A percentile compares a stretch with the other conserved stretches of the same genome.
phyloP scores from a whole-genome alignment of 2,113 vertebrate species.

The Garra rufa region DNA sequence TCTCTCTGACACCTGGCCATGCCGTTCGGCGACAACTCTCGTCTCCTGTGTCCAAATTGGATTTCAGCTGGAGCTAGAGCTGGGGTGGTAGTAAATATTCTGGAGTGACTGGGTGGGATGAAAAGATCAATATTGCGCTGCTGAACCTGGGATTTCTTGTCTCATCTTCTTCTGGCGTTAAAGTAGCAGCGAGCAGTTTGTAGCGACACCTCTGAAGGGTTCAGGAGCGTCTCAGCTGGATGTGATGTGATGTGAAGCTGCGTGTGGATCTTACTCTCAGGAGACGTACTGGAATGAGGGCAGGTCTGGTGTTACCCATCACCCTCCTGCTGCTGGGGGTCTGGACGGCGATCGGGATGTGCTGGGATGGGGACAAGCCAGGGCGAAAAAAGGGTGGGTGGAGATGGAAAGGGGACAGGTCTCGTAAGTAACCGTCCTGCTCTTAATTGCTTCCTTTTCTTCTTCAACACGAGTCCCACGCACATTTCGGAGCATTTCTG shows the following conservation, averaged over 20 bases:
- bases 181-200: constrained; percentile 52
- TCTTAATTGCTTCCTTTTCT: not conserved
- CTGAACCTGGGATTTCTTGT: constrained; percentile 52
- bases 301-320: constrained; percentile 69
- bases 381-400: constrained; percentile 83
- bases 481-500: not conserved
- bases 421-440: constrained; percentile 85
- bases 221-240: not conserved
- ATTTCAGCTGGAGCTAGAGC: constrained; percentile 25
- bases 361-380: constrained; percentile 72
- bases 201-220: not conserved
- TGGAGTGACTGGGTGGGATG: constrained; percentile 4
- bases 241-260: constrained; percentile 53
- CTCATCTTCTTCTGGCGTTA: constrained; percentile 60
- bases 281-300: constrained; percentile 78
- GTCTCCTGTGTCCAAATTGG: constrained; percentile 28
- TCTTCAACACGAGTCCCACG: not conserved
- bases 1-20: constrained; percentile 67
- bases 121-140: constrained; percentile 59
- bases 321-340: constrained; percentile 77
- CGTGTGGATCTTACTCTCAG: constrained; percentile 49
- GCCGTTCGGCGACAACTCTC: constrained; percentile 52
- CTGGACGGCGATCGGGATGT: constrained; percentile 69
- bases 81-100: constrained; percentile 50
- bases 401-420: constrained; percentile 95